These are phyloP conservation scores for Pionites leucogaster DNA, from an alignment of 2,113 vertebrate genomes.

Conservation along the genomic window DNA sequence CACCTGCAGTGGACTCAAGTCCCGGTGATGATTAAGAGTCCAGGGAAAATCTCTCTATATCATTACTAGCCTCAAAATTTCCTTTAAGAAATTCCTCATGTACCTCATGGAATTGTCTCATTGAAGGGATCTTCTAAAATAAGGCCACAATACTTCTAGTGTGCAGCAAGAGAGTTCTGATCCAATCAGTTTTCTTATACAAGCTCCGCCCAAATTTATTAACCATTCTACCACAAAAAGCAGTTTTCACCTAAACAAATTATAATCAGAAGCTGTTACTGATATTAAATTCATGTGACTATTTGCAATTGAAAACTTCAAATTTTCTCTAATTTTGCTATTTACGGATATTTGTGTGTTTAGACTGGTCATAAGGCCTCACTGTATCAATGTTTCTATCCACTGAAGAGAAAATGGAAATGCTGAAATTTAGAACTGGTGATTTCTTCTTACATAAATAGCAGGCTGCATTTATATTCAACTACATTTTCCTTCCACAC, in stretches of 20 bases:
- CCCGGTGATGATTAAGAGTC: not conserved
- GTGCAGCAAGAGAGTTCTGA: not conserved
- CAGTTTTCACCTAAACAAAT: not conserved
- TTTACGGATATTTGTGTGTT: not conserved
- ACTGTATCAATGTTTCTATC: not conserved
- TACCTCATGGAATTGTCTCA: not conserved
- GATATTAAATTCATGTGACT: not conserved
- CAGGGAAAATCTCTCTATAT: not conserved
- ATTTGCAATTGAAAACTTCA: not conserved
- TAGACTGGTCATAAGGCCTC: not conserved
- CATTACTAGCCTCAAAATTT: not conserved
- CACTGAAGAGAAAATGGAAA: not conserved
- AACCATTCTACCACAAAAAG: not conserved
- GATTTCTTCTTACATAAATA: not conserved
- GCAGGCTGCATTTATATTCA: not conserved
- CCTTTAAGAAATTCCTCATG: not conserved
- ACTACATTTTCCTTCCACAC: not conserved
- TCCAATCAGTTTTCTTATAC: not conserved
- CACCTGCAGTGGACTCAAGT: not conserved
- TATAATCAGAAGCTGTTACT: not conserved
- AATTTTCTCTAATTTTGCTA: not conserved
- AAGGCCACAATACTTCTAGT: not conserved
- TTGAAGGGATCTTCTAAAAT: not conserved
- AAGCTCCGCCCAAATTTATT: not conserved
- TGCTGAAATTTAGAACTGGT: not conserved